phyloP scores from a whole-genome alignment of 2,113 vertebrate genomes.

The Hippocampus abdominalis region DNA sequence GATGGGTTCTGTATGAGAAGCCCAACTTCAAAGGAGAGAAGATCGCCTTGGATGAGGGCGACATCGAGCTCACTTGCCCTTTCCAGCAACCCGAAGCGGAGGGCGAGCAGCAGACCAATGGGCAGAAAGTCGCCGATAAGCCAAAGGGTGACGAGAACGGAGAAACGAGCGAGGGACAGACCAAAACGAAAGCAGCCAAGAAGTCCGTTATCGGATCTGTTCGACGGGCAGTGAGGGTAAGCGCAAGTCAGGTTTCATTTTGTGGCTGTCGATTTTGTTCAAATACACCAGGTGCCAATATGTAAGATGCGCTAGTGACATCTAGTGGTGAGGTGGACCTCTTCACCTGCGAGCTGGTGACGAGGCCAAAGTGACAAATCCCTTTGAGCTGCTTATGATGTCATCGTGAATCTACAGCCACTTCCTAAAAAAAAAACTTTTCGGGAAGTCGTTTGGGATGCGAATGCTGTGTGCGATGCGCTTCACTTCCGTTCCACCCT shows the following conservation, averaged over 20 bases:
- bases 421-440: neutral
- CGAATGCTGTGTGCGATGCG: neutral
- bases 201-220: conserved; percentile 82
- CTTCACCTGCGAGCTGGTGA: neutral
- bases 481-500: neutral
- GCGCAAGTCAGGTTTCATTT: conserved; percentile 14
- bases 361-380: too few species aligned
- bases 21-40: conserved; percentile 85
- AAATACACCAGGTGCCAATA: too few species aligned
- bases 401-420: neutral
- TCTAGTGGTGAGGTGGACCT: neutral
- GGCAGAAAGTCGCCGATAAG: conserved; percentile 6
- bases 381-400: too few species aligned
- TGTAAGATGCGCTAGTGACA: neutral
- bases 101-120: conserved; percentile 43
- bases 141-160: conserved; percentile 12
- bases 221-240: conserved; percentile 82
- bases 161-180: neutral
- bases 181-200: conserved; percentile 5
- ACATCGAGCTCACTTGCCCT: conserved; percentile 77
- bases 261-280: neutral
- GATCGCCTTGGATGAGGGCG: conserved; percentile 84
- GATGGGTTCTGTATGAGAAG: conserved; percentile 92
- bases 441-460: neutral
- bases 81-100: conserved; percentile 59